Evolutionary conservation across 2,888 invertebrate species (phyloP), one percentile per base, ranked within the genome.

Genomic region (Amphipoea lucens): DNA sequence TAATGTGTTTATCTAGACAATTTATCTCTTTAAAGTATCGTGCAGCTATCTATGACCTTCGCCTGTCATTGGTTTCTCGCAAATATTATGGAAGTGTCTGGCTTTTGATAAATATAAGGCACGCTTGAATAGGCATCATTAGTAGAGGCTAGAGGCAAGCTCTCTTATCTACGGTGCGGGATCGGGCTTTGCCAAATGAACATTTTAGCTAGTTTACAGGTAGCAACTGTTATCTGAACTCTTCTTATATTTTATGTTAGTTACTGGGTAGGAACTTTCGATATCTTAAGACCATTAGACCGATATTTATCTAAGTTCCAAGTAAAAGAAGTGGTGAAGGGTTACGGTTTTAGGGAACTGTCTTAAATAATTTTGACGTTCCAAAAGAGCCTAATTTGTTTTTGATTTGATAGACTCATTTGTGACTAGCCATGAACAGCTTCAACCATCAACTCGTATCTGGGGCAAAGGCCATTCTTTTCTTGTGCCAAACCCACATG

Each of bases 1-100:
- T 77, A 78, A 83, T 81, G 66, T 70, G 62, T 81, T 82, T 88
- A 88, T 87, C 85, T 81, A 71, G 69, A 83, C 76, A 74, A 81
- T 82, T 85, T 87, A 88, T 90, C 85, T 79, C 67, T 78, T 71
- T 77, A 81, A 78, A 82, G 60, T 81, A 79, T 74, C 71, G 67
- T 83, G 77, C 66, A 48, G 74, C 77, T 81, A 84, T 88, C 84
- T 76, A 54, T 62, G 78, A 90, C 88, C 90, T 90, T 88, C 78
- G 77, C 77, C 66, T 83, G 89, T 82, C 89, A 85, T 84, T 87
- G 83, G 78, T 70, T 76, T 70, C 75, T 75, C 62, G 78, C 80
- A 74, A 89, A 84, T 88, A 85, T 85, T 80, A 72, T 78, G 65
- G 68, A 68, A 78, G 74, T 75, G 48, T 70, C 68, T 76, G 20